phyloP scores from a whole-genome alignment of 2,797 vertebrate genomes.

The Channallabes apus region DNA sequence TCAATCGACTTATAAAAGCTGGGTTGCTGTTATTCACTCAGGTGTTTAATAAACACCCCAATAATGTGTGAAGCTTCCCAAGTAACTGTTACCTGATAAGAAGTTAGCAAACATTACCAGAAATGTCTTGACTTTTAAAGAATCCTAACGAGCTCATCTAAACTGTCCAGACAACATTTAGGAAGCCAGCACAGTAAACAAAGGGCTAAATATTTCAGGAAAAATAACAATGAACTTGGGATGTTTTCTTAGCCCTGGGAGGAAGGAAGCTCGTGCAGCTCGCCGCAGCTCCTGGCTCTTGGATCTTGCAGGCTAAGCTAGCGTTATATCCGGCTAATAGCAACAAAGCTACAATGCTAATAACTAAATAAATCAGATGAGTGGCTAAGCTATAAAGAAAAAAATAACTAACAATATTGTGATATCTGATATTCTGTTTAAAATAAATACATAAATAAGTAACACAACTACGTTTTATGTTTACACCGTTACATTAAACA shows the following conservation, averaged over 20 bases:
- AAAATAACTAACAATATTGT: neutral
- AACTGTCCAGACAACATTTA: neutral
- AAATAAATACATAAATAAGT: too few relatives aligned
- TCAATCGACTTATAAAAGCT: neutral
- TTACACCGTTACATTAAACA: too few relatives aligned
- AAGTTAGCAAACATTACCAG: neutral
- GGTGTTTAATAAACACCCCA: neutral
- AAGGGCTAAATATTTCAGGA: neutral
- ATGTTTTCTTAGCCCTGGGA: neutral
- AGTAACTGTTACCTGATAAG: neutral
- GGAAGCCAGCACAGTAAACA: neutral
- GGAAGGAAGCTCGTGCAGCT: neutral
- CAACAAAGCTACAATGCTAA: neutral
- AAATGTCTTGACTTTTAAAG: neutral
- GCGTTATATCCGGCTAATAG: neutral
- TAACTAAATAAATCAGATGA: neutral
- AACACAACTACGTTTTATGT: too few relatives aligned
- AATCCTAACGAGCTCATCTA: neutral
- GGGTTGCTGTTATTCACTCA: neutral
- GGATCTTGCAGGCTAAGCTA: neutral
- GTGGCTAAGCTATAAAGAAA: too few relatives aligned
- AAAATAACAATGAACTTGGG: neutral
- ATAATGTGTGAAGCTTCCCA: neutral
- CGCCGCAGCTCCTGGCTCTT: neutral
- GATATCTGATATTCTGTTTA: neutral